These are phyloP conservation scores for Phytoseiulus persimilis DNA, from an alignment of 2,888 invertebrate species.

Conservation along the genomic window DNA sequence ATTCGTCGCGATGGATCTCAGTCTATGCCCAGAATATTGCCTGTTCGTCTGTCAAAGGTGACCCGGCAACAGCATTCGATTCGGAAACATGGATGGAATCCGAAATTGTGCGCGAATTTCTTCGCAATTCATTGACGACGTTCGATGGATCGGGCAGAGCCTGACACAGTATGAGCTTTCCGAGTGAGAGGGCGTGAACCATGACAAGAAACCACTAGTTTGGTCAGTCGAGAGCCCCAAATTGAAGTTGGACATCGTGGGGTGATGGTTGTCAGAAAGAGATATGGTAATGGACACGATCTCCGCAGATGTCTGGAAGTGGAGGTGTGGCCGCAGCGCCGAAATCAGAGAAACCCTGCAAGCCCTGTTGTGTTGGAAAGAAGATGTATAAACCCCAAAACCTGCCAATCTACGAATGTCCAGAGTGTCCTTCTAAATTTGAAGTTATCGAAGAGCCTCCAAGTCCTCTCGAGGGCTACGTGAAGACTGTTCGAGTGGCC, in stretches of 20 bases:
- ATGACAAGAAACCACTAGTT: too few relatives aligned
- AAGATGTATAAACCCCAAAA: constrained; percentile 28
- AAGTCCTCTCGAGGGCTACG: not conserved
- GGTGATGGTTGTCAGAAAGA: too few relatives aligned
- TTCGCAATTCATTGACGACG: too few relatives aligned
- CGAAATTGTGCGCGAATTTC: not conserved
- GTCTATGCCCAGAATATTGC: not conserved
- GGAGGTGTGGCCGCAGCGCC: not conserved
- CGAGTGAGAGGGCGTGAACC: too few relatives aligned
- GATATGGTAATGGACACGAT: not conserved
- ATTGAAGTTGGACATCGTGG: too few relatives aligned
- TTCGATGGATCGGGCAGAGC: too few relatives aligned
- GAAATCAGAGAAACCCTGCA: constrained; percentile 13
- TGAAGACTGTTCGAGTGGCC: constrained; percentile 10
- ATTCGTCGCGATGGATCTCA: not conserved
- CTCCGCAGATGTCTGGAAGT: not conserved
- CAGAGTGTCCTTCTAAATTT: constrained; percentile 33
- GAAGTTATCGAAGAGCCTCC: constrained; percentile 21
- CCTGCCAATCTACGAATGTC: constrained; percentile 21
- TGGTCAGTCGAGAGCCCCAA: too few relatives aligned
- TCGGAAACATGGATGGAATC: not conserved
- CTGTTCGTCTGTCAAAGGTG: not conserved
- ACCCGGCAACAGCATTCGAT: not conserved
- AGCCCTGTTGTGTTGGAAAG: constrained; percentile 34
- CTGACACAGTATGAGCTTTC: too few relatives aligned